phyloP scores from a whole-genome alignment of 2,888 invertebrate species.

The Plemyria rubiginata region DNA sequence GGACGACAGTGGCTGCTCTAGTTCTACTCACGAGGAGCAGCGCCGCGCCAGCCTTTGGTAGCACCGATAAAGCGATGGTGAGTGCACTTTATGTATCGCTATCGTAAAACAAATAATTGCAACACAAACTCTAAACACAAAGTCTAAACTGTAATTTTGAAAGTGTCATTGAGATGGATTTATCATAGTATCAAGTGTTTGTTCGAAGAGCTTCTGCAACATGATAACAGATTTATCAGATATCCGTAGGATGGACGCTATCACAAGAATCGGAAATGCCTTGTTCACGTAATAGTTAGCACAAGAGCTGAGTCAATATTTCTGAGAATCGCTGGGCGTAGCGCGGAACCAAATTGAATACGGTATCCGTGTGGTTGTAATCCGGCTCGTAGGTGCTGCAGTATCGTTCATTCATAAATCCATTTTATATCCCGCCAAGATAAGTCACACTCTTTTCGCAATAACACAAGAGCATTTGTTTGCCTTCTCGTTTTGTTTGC shows the following conservation, averaged over 20 bases:
- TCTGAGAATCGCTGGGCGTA: slow-evolving; percentile 52
- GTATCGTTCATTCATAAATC: slow-evolving; percentile 74
- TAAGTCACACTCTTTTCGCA: slow-evolving; percentile 53
- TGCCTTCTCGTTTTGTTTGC: slow-evolving; percentile 59
- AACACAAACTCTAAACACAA: too few species aligned
- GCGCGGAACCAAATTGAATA: slow-evolving; percentile 57
- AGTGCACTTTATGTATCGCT: slow-evolving; percentile 45
- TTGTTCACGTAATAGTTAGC: slow-evolving; percentile 48
- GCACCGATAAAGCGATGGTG: slow-evolving; percentile 78
- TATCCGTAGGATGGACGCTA: slow-evolving; percentile 41
- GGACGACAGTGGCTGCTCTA: slow-evolving; percentile 61
- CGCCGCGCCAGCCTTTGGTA: slow-evolving; percentile 75
- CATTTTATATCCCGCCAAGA: slow-evolving; percentile 56
- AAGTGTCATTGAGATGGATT: slow-evolving; percentile 33
- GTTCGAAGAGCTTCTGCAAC: slow-evolving; percentile 3
- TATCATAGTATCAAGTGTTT: slow-evolving; percentile 12
- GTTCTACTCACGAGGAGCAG: slow-evolving; percentile 68
- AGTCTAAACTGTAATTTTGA: slow-evolving; percentile 1
- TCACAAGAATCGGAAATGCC: slow-evolving; percentile 65
- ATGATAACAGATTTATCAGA: slow-evolving; percentile 12
- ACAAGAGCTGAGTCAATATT: slow-evolving; percentile 54
- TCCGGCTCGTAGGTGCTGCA: slow-evolving; percentile 47
- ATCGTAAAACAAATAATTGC: slow-evolving; percentile 14
- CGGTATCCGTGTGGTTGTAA: slow-evolving; percentile 52
- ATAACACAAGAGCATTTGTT: slow-evolving; percentile 49